Conservation (phyloP, 2,797 vertebrate species). For the Acanthornis magna region DNA sequence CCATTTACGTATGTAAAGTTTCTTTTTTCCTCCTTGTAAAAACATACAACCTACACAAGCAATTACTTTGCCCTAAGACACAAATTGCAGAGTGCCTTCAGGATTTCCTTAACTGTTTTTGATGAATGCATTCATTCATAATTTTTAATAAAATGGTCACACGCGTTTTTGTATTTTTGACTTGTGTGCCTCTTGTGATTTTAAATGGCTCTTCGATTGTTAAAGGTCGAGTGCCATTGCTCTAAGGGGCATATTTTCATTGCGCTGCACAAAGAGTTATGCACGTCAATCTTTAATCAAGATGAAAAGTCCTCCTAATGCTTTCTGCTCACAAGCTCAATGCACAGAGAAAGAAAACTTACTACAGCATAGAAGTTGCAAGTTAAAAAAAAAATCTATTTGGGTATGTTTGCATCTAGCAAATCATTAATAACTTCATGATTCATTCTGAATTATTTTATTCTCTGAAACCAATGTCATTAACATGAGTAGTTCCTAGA, state of each 20-base stretch:
- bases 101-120: conserved; percentile 26
- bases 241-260: conserved; percentile 40
- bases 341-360: background rate
- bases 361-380: background rate
- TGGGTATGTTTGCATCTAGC: conserved; percentile 20
- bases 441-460: conserved; percentile 38
- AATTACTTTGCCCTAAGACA: conserved; percentile 15
- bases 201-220: conserved; percentile 10
- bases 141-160: conserved; percentile 39
- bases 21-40: conserved; percentile 19
- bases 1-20: background rate
- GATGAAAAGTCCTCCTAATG: conserved; percentile 25
- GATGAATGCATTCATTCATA: conserved; percentile 26
- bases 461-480: background rate
- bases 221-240: conserved; percentile 20
- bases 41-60: conserved; percentile 16
- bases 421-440: conserved; percentile 35
- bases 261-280: background rate
- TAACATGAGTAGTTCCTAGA: conserved; percentile 31
- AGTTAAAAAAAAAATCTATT: background rate
- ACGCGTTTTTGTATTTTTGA: background rate
- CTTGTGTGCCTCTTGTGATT: conserved; percentile 30
- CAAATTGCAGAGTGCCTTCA: background rate
- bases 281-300: conserved; percentile 55
- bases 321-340: conserved; percentile 9